Evolutionary conservation across 1,140 invertebrate genomes (phyloP), one percentile per base, ranked within the genome.

Genomic region (Drosophila teissieri): DNA sequence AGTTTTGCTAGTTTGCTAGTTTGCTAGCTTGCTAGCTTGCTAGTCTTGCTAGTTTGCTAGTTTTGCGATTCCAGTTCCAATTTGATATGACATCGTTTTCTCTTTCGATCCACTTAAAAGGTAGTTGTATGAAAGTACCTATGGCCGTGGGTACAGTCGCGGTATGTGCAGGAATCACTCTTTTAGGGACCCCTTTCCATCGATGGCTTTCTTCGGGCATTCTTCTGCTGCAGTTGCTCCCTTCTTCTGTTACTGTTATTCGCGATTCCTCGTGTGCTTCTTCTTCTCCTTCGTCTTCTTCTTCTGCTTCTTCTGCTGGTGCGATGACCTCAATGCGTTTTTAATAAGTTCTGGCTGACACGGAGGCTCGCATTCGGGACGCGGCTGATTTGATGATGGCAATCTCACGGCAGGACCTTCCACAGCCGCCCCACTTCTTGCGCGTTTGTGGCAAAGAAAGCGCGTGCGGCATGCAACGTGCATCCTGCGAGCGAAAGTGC

Each of bases 351-450:
- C 70, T 78, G 54, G 27, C 62, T 69, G 65, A 52, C 61, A 45
- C 22, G 15, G 31, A 15, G 40, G 37, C 31, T 19, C 27, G 44
- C 34, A 64, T 19, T 19, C 27, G 44, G 44, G 45, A 22, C 68
- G 60, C 48, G 48, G 81, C 81, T 85, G 82, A 85, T 86, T 85
- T 78, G 73, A 70, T 67, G 82, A 85, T 85, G 73, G 42, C 61
- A 78, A 85, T 85, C 82, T 85, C 78, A 63, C 69, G 82, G 54
- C 73, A 75, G 40, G 73, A 49, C 51, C 63, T 49, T 17, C 58
- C 39, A 14, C 42, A 11, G 14, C 45, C 37, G 24, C 46, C 37
- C 2, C 36, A 14, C 37, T 46, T 51, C 34, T 15, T 4, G 17
- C 37, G n/a, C 15, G 11, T 22, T 10, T 34, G 24, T 14, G 22